phyloP scores from a whole-genome alignment of 2,888 invertebrate genomes.

The Coenonympha glycerion region DNA sequence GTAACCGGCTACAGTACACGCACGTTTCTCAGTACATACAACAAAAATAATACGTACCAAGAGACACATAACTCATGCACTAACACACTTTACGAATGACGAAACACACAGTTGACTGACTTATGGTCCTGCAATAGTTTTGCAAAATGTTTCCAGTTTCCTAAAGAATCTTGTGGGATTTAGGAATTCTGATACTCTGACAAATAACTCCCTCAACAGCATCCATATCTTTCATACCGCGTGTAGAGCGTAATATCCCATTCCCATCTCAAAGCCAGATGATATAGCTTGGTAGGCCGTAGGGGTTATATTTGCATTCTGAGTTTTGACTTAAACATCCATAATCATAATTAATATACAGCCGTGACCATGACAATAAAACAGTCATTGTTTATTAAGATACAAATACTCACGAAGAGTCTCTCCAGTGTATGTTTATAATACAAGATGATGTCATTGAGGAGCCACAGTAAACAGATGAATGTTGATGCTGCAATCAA shows the following conservation, averaged over 20 bases:
- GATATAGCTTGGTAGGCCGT: not conserved
- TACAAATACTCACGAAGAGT: not conserved
- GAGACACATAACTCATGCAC: not conserved
- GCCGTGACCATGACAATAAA: not conserved
- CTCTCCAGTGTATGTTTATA: not conserved
- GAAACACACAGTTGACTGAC: not conserved
- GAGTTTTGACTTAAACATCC: not conserved
- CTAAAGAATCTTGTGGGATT: too few relatives aligned
- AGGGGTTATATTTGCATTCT: not conserved
- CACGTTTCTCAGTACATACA: conserved; percentile 7
- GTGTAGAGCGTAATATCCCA: too few relatives aligned
- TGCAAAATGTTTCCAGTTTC: too few relatives aligned
- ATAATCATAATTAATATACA: not conserved
- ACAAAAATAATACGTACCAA: not conserved
- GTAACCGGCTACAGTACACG: conserved; percentile 1
- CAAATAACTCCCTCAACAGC: too few relatives aligned
- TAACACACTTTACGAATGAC: too few relatives aligned
- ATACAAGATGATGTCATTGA: conserved; percentile 19
- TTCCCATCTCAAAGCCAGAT: too few relatives aligned
- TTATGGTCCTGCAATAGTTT: not conserved
- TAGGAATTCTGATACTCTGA: too few relatives aligned
- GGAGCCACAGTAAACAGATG: conserved; percentile 6
- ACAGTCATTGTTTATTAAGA: conserved; percentile 1
- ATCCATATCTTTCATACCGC: too few relatives aligned
- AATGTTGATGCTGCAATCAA: conserved; percentile 15